Conservation (phyloP, 2,888 invertebrate genomes). For the Polietes domitor region DNA sequence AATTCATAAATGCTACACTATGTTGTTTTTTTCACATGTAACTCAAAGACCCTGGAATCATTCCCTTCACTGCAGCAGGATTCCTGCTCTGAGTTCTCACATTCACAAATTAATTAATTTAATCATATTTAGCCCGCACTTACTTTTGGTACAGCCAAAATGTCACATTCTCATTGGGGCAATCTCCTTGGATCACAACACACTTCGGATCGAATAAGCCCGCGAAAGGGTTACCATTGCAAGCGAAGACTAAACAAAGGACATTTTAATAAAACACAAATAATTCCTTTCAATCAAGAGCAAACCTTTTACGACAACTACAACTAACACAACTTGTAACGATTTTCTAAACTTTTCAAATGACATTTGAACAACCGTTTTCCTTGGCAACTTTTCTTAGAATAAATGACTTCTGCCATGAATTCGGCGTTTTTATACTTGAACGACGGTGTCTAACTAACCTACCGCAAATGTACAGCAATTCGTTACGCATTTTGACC, state of each 20-base stretch:
- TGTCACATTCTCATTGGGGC: constrained; percentile 84
- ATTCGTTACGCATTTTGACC: constrained; percentile 4
- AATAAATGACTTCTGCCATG: constrained; percentile 19
- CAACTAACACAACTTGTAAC: constrained; percentile 32
- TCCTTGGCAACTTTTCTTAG: constrained; percentile 8
- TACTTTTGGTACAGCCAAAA: constrained; percentile 85
- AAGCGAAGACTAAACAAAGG: constrained; percentile 16
- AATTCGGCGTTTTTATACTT: constrained; percentile 53
- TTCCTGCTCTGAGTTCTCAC: no score
- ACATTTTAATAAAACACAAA: not conserved
- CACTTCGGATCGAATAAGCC: constrained; percentile 72
- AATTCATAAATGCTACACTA: no score
- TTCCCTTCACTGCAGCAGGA: no score
- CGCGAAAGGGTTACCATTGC: constrained; percentile 69
- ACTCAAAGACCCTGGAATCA: no score
- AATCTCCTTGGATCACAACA: constrained; percentile 73
- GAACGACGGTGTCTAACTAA: not conserved
- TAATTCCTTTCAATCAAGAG: not conserved
- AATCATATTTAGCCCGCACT: constrained; percentile 67
- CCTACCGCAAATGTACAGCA: constrained; percentile 29
- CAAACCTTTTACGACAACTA: constrained; percentile 50
- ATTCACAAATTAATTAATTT: no score
- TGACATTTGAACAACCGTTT: constrained; percentile 18
- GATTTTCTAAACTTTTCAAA: constrained; percentile 1
- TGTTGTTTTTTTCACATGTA: no score